phyloP scores from a whole-genome alignment of 2,113 vertebrate species.

The Odontophorus gujanensis region DNA sequence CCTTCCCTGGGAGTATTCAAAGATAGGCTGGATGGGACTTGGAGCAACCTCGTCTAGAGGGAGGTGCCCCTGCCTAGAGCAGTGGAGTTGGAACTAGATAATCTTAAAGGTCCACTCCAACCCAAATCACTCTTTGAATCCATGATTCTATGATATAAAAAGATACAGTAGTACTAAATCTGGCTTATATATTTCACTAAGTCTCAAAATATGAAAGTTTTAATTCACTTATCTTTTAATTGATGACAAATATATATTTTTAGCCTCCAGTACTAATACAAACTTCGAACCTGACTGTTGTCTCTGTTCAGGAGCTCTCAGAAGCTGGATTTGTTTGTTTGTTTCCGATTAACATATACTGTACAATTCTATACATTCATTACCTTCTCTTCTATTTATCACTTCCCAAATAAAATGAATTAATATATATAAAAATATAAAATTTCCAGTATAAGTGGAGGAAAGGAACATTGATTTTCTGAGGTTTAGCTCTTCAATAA shows the following conservation, averaged over 20 bases:
- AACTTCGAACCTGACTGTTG: background rate
- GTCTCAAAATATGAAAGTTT: background rate
- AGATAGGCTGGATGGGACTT: too few relatives aligned
- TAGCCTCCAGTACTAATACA: background rate
- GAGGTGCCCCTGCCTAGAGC: too few relatives aligned
- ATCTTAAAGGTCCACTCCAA: too few relatives aligned
- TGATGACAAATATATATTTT: background rate
- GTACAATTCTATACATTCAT: background rate
- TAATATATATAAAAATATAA: background rate
- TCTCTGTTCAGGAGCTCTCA: background rate
- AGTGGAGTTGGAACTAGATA: too few relatives aligned
- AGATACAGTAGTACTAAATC: background rate
- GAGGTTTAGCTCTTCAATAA: background rate
- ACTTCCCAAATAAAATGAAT: background rate
- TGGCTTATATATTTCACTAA: fast-evolving
- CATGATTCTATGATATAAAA: background rate
- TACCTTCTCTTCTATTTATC: background rate
- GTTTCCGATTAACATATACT: fast-evolving
- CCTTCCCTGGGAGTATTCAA: too few relatives aligned
- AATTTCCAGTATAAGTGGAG: background rate
- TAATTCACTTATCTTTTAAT: background rate
- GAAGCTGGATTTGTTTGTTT: background rate
- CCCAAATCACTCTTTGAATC: too few relatives aligned
- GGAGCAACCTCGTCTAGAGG: too few relatives aligned
- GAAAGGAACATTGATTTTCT: background rate